A percentile compares a stretch with the other conserved stretches of the same genome.
Conservation (phyloP, 2,888 invertebrate genomes). For the Heliconius sara region DNA sequence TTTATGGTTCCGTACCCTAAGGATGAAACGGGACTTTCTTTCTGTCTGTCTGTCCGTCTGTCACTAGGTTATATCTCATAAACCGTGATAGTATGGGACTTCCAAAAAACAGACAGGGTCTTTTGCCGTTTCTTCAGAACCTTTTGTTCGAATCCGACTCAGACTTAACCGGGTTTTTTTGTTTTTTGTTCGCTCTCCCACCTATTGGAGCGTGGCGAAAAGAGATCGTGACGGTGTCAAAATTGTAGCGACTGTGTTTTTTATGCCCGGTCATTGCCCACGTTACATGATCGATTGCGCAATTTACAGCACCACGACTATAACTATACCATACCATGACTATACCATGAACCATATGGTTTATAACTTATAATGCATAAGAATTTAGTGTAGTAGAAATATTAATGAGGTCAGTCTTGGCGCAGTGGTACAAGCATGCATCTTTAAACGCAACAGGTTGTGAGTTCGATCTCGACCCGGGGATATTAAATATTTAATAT, state of each 20-base stretch:
- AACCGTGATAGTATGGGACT: too few species aligned
- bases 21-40: too few species aligned
- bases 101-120: too few species aligned
- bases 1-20: conserved; percentile 1
- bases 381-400: neutral
- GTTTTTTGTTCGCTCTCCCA: neutral
- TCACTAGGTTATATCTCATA: too few species aligned
- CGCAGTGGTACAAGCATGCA: too few species aligned
- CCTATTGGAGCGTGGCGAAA: conserved; percentile 42
- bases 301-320: conserved; percentile 29
- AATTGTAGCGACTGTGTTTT: conserved; percentile 42
- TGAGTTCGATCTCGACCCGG: too few species aligned
- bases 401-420: neutral
- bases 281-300: conserved; percentile 44
- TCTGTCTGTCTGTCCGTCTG: too few species aligned
- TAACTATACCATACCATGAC: too few species aligned
- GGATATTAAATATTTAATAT: too few species aligned
- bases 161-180: neutral
- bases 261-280: conserved; percentile 49
- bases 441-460: too few species aligned
- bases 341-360: neutral
- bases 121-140: too few species aligned
- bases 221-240: conserved; percentile 43
- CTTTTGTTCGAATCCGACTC: too few species aligned
- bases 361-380: neutral